A percentile compares a stretch with the other conserved stretches of the same genome.
phyloP scores from a whole-genome alignment of 1,140 invertebrate species.

The Telenomus remus region DNA sequence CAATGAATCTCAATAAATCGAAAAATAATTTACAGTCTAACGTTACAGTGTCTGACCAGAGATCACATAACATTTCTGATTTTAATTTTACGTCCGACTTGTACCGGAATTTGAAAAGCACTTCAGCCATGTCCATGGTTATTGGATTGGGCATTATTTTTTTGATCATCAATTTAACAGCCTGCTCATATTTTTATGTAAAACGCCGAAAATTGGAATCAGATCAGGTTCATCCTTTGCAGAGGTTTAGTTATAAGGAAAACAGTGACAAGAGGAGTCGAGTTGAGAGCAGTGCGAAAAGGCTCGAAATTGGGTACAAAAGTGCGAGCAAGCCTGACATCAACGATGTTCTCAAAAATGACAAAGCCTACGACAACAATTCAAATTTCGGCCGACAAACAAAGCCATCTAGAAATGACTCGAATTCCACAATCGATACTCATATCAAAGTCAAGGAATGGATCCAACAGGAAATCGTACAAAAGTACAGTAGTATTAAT shows the following conservation, averaged over 20 bases:
- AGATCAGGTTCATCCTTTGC: constrained; percentile 62
- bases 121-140: constrained; percentile 81
- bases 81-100: constrained; percentile 12
- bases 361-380: constrained; percentile 77
- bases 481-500: constrained; percentile 67
- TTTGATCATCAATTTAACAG: constrained; percentile 86
- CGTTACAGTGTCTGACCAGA: constrained; percentile 8
- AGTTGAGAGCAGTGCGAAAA: constrained; percentile 57
- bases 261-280: constrained; percentile 58
- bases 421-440: constrained; percentile 87
- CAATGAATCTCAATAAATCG: constrained; percentile 4
- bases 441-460: constrained; percentile 89
- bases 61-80: constrained; percentile 14
- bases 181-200: constrained; percentile 85
- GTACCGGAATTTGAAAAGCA: constrained; percentile 59
- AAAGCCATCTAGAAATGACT: constrained; percentile 82
- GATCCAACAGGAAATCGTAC: constrained; percentile 85
- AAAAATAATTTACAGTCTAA: constrained; percentile 3
- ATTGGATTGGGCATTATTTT: constrained; percentile 87
- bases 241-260: constrained; percentile 62
- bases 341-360: constrained; percentile 73
- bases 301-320: constrained; percentile 66
- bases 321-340: constrained; percentile 72
- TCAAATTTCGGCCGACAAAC: constrained; percentile 80
- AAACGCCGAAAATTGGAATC: constrained; percentile 78